Base-by-base conservation (phyloP, 2,113 vertebrate species). In the Lasiurus borealis region DNA sequence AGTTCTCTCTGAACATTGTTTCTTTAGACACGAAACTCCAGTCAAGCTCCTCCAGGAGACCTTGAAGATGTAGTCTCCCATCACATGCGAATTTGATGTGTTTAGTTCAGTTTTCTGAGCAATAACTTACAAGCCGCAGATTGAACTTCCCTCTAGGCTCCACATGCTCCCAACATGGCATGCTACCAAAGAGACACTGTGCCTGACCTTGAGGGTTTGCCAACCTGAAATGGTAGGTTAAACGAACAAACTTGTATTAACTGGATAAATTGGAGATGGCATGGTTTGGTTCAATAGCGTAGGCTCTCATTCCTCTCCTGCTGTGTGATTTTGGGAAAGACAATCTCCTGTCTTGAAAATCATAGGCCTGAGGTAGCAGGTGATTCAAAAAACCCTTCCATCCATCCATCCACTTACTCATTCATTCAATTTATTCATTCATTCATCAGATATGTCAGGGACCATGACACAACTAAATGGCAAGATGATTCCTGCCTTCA, bases 61-160 rank as follows among this genome's bases (percentile, higher is more conserved):
- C 54, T 75, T 21, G 36, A 73, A 88, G 84, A 46, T 1, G 10
- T 46, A 59, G 6, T 68, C 34, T 10, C 21, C 48, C 8, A 59
- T 94, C 44, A 50, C 52, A 62, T 54, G 40, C 31, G 31, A n/a
- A 78, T 77, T 91, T 91, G 77, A 94, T 62, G 78, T 95, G 31
- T 72, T 92, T 21, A n/a, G 62, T 92, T 94, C 94, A 59, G 80
- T 95, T 95, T 93, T 91, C 80, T 36, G 40, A 68, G 18, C 29
- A 48, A 85, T 77, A 90, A 73, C 27, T n/a, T n/a, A n/a, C n/a
- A 84, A 91, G 46, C 23, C 23, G 19, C 40, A 80, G 44, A 25
- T 16, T 31, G 46, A 91, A 68, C 3, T 8, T 94, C 21, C 40
- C 34, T 84, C 13, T 23, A 68, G 50, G n/a, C 14, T 66, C 83